Percentiles rank a stretch among this genome's conserved stretches.
These are phyloP conservation scores for Baryphthengus martii DNA, from an alignment of 2,113 vertebrate species.

Conservation along the genomic window DNA sequence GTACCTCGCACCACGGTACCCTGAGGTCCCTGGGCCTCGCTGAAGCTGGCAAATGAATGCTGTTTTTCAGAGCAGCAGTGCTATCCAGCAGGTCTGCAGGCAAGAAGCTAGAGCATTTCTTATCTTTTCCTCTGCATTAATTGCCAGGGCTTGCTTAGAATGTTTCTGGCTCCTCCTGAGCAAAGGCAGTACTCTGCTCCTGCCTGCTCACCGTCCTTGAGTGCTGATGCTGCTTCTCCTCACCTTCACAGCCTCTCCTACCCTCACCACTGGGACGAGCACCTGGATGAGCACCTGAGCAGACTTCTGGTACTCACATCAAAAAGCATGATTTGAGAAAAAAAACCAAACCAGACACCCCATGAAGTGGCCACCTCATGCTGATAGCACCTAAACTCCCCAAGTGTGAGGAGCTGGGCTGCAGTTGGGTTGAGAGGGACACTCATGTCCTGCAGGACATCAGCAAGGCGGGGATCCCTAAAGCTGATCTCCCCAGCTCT, in stretches of 20 bases:
- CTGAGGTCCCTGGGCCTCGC: no score
- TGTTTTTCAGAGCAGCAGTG: background rate
- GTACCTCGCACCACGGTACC: background rate
- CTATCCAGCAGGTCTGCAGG: background rate
- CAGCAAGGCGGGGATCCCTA: fast-evolving
- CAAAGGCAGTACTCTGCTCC: background rate
- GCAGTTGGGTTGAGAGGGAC: fast-evolving
- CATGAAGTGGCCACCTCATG: background rate
- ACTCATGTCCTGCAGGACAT: background rate
- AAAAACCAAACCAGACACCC: background rate
- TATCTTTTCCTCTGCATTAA: background rate
- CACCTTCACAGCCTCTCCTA: background rate
- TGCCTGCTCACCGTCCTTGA: background rate
- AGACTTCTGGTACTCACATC: background rate
- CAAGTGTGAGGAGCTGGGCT: background rate
- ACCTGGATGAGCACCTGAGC: background rate
- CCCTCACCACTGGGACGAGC: background rate
- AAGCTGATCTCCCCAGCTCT: background rate
- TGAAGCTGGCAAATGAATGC: background rate
- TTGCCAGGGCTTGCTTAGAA: background rate
- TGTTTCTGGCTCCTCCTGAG: background rate
- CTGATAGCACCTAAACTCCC: background rate
- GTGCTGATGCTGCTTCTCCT: background rate
- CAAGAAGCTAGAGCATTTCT: background rate
- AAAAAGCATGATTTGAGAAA: background rate